phyloP scores from a whole-genome alignment of 2,888 invertebrate genomes.

The Drosophila borborema region DNA sequence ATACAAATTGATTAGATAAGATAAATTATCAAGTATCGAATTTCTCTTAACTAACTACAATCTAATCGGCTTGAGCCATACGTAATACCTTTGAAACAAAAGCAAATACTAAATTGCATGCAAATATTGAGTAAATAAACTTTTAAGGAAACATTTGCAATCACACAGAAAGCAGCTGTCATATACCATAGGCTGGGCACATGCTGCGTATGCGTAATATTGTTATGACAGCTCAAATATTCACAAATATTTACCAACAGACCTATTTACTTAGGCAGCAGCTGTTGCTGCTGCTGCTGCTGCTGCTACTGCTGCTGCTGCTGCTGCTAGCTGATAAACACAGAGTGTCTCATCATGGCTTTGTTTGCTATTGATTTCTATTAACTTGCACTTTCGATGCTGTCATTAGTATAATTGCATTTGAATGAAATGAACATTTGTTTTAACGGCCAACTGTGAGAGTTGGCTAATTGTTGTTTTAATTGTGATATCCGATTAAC shows the following conservation, averaged over 20 bases:
- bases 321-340: background rate
- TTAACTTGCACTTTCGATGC: conserved; percentile 33
- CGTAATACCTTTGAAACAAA: background rate
- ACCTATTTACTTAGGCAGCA: conserved; percentile 33
- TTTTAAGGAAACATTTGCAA: conserved; percentile 21
- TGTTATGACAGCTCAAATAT: conserved; percentile 49
- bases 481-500: conserved; percentile 31
- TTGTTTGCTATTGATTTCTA: conserved; percentile 51
- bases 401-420: conserved; percentile 50
- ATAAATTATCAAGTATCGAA: background rate
- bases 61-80: background rate
- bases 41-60: background rate
- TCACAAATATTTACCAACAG: conserved; percentile 55
- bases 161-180: conserved; percentile 18
- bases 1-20: conserved; percentile 6
- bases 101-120: background rate
- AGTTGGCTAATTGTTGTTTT: conserved; percentile 52
- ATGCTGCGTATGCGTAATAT: conserved; percentile 55
- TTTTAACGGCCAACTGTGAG: conserved; percentile 28
- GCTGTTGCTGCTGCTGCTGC: background rate
- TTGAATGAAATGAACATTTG: conserved; percentile 46
- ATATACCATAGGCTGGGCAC: conserved; percentile 15
- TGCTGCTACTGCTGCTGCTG: conserved; percentile 1
- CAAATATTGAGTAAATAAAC: conserved; percentile 1
- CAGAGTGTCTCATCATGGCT: conserved; percentile 14